Percentiles rank a stretch among this genome's conserved stretches.
Conservation (phyloP, 2,113 vertebrate genomes). For the Psophia crepitans region DNA sequence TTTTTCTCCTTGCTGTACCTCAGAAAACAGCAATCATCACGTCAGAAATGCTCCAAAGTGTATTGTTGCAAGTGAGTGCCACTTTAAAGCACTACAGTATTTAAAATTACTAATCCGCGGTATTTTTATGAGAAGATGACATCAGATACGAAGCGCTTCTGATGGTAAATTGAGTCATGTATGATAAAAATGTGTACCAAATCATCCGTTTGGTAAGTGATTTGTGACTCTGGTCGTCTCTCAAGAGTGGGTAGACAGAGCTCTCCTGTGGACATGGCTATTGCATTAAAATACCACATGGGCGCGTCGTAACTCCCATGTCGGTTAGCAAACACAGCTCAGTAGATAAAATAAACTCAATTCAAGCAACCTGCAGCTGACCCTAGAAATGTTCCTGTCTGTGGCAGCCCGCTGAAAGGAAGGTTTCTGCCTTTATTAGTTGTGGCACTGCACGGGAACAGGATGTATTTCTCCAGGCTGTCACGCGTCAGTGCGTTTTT, state of each 20-base stretch:
- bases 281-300: background rate
- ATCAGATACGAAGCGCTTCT: background rate
- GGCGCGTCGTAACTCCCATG: background rate
- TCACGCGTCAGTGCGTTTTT: fast-evolving
- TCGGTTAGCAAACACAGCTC: background rate
- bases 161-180: background rate
- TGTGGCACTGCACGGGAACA: background rate
- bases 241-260: background rate
- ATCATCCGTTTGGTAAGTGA: background rate
- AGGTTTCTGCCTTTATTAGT: background rate
- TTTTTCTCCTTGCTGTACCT: background rate
- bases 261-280: background rate
- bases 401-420: background rate
- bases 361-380: background rate
- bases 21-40: background rate
- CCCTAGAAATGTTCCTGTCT: background rate
- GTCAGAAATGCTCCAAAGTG: background rate
- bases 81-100: background rate
- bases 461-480: background rate
- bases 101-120: background rate
- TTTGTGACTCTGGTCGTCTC: background rate
- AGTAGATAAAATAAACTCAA: background rate
- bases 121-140: background rate
- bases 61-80: background rate
- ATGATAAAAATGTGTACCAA: background rate